A percentile compares a stretch with the other conserved stretches of the same genome.
Conservation (phyloP, 2,113 vertebrate genomes). For the Amphilophus citrinellus region DNA sequence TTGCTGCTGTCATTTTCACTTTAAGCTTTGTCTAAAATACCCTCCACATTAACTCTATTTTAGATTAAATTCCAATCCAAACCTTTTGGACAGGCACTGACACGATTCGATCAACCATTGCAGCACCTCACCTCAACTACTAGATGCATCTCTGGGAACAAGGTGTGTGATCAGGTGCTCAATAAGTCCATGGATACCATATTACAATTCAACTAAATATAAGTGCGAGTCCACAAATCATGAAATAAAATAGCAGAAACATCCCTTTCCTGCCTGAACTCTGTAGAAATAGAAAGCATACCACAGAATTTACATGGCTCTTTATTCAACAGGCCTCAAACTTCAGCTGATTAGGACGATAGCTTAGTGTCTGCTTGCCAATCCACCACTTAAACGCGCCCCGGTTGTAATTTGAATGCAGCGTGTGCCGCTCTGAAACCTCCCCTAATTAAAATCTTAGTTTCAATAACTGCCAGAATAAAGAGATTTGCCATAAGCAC, state of each 20-base stretch:
- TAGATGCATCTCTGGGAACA: constrained; percentile 10
- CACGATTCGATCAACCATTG: constrained; percentile 25
- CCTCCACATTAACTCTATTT: not conserved
- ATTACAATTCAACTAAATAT: not conserved
- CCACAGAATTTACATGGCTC: not conserved
- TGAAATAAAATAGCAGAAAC: not conserved
- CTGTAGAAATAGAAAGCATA: not conserved
- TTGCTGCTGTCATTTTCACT: too few species aligned
- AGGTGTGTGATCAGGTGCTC: not conserved
- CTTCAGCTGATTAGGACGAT: constrained; percentile 9
- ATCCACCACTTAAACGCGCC: constrained; percentile 39
- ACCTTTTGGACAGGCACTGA: not conserved
- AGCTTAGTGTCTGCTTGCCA: constrained; percentile 21
- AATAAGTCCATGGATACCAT: not conserved
- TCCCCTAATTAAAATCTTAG: constrained; percentile 70
- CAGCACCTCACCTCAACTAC: not conserved
- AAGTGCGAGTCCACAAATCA: not conserved
- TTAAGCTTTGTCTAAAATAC: too few species aligned
- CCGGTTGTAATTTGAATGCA: constrained; percentile 59
- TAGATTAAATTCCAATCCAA: constrained; percentile 16
- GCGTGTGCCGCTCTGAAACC: constrained; percentile 42
- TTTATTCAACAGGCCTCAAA: constrained; percentile 8
- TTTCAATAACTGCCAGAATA: constrained; percentile 63
- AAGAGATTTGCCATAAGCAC: constrained; percentile 57
- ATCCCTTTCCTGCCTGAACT: not conserved